Conservation (phyloP, 2,888 invertebrate genomes). For the Temnothorax rugatulus region DNA sequence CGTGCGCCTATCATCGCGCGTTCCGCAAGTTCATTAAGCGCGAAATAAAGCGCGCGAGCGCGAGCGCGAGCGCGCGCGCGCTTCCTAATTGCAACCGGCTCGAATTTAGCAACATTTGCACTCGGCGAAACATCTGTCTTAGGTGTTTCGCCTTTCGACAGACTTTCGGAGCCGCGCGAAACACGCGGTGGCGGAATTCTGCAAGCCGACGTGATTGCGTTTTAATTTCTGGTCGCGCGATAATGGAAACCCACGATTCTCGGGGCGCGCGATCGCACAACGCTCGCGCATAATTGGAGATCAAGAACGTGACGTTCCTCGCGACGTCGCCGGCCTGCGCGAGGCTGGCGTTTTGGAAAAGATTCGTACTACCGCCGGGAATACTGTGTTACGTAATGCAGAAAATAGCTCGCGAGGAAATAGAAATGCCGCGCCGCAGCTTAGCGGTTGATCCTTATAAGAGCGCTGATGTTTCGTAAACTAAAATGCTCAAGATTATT, state of each 20-base stretch:
- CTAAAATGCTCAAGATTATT: not conserved
- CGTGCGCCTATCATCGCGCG: slow-evolving; percentile 54
- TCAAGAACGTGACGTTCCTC: slow-evolving; percentile 75
- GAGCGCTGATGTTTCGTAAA: not conserved
- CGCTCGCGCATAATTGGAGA: slow-evolving; percentile 75
- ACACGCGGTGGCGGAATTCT: slow-evolving; percentile 48
- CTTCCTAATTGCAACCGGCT: slow-evolving; percentile 70
- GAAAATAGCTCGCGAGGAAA: slow-evolving; percentile 26
- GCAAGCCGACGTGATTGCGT: slow-evolving; percentile 76
- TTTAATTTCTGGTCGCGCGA: slow-evolving; percentile 79
- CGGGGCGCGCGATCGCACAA: slow-evolving; percentile 72
- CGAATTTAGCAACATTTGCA: slow-evolving; percentile 73
- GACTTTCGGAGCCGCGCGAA: slow-evolving; percentile 56
- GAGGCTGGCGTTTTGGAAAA: slow-evolving; percentile 45
- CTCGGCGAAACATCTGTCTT: slow-evolving; percentile 58
- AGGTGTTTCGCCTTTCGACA: slow-evolving; percentile 67
- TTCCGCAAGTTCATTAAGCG: slow-evolving; percentile 48
- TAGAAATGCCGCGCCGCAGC: not conserved
- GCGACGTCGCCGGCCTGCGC: slow-evolving; percentile 38
- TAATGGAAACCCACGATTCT: slow-evolving; percentile 72
- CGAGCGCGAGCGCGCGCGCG: slow-evolving; percentile 47
- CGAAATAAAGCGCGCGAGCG: slow-evolving; percentile 34
- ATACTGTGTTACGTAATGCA: slow-evolving; percentile 29
- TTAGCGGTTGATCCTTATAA: slow-evolving; percentile 19
- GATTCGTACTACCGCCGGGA: slow-evolving; percentile 32